Evolutionary conservation across 1,140 invertebrate genomes (phyloP), one percentile per base, ranked within the genome.

Genomic region (Riptortus pedestris): DNA sequence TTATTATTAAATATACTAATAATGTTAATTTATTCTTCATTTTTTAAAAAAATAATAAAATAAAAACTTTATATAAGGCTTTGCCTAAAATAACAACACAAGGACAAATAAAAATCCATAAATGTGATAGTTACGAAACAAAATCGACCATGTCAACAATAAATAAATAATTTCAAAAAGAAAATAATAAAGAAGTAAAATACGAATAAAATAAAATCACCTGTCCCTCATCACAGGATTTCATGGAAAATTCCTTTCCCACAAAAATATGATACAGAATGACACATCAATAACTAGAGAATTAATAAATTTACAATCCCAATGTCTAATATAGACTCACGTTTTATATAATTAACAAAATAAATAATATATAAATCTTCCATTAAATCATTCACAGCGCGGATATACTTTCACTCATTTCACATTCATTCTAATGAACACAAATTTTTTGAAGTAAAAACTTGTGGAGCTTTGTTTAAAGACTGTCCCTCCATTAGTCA

Each of bases 401-500:
- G 3, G 14, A 24, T 22, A 47, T 22, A 55, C 51, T 7, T 24
- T 4, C 51, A 28, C n/a, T 59, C 31, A 33, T 3, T 14, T 31
- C 57, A 31, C 28, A 33, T 59, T 24, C 31, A 33, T 29, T 20
- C 28, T 51, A 18, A 59, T 33, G 33, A 29, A 59, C 57, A 59
- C 57, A 59, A 20, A 18, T 29, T 29, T 33, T 31, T 59, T 33
- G 18, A 57, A 62, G 27, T 33, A 52, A 63, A 26, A 64, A 64
- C 24, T 57, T 64, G 55, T 29, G 55, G 64, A 65, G 64, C 60
- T 24, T 57, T 62, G 27, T 65, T 65, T 65, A 60, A 38, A 62
- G 65, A 66, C 65, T 66, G 60, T 66, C 60, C 65, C 65, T 66
- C 65, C 60, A 59, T 57, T 66, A 63, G 62, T 63, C 62, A 27